Evolutionary conservation across 2,797 vertebrate genomes (phyloP), one percentile per base, ranked within the genome.

Genomic region (Rachycentron canadum): DNA sequence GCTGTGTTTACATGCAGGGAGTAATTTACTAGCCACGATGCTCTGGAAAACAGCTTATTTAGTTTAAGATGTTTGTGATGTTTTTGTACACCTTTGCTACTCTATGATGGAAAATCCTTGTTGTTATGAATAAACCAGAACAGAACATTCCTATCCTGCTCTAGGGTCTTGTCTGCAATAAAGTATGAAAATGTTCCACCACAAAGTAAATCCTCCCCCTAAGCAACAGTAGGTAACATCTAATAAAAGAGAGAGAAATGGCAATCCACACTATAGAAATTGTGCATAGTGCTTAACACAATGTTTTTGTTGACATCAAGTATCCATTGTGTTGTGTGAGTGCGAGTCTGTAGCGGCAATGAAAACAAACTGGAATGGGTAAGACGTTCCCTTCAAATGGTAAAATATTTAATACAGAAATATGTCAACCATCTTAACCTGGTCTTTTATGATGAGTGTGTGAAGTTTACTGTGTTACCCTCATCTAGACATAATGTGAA

Each of bases 1-100:
- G 57, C 59, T 87, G 59, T 76, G 78, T 81, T 87, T 78, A 83
- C 77, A 78, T 75, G 78, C 65, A 71, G 64, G 63, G 62, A 78
- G 36, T 53, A 56, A 78, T 62, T 59, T 14, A 11, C 34, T 25
- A 60, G 67, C 49, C 61, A 70, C 28, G 59, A 73, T 60, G 40
- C 57, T 66, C 55, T 32, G 61, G 40, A 68, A 79, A 83, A 76
- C 53, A 82, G 45, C 56, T 70, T 69, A 81, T 84, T 83, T 59
- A 36, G 26, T 45, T 69, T 67, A 66, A 68, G 45, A 34, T 77
- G 34, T 71, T 71, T 34, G 65, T 49, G 45, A 34, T 77, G 34
- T 71, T 71, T 34, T 62, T 49, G 56, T 55, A 57, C 57, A 60
- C 52, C 43, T 56, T 47, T 52, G 34, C 52, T 9, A 32, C 52